These are phyloP conservation scores for Bufo gargarizans DNA, from an alignment of 2,113 vertebrate species.

Conservation along the genomic window DNA sequence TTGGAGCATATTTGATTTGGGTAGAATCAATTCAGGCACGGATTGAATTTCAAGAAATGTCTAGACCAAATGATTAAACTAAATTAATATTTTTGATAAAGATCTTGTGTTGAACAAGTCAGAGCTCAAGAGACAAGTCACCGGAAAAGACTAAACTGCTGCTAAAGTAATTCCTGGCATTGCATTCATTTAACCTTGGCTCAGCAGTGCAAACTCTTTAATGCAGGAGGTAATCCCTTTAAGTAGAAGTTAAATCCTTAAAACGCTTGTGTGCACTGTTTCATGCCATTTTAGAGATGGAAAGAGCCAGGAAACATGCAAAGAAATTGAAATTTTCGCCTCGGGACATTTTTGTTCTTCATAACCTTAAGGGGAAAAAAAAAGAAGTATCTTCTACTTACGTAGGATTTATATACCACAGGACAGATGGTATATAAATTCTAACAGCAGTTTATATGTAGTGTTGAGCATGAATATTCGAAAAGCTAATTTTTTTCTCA, in stretches of 20 bases:
- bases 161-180: slow-evolving; percentile 28
- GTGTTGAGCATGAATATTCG: too few relatives aligned
- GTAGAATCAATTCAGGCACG: too few relatives aligned
- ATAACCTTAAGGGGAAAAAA: not conserved
- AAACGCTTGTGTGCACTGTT: not conserved
- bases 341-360: not conserved
- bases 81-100: not conserved
- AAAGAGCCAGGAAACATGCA: not conserved
- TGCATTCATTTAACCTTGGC: slow-evolving; percentile 17
- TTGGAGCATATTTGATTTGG: too few relatives aligned
- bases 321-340: slow-evolving; percentile 22
- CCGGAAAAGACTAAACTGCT: slow-evolving; percentile 35
- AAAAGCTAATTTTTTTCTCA: too few relatives aligned
- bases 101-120: slow-evolving; percentile 24
- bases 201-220: slow-evolving; percentile 34
- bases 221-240: slow-evolving; percentile 42
- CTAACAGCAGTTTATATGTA: not conserved
- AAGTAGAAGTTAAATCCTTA: slow-evolving; percentile 32
- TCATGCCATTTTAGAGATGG: slow-evolving; percentile 28
- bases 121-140: not conserved
- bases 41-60: too few relatives aligned
- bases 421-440: not conserved
- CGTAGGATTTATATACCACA: not conserved
- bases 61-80: not conserved
- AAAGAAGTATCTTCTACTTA: not conserved